These are phyloP conservation scores for Akabosia matsudoensis DNA, from an alignment of 1,140 invertebrate genomes.

Conservation along the genomic window DNA sequence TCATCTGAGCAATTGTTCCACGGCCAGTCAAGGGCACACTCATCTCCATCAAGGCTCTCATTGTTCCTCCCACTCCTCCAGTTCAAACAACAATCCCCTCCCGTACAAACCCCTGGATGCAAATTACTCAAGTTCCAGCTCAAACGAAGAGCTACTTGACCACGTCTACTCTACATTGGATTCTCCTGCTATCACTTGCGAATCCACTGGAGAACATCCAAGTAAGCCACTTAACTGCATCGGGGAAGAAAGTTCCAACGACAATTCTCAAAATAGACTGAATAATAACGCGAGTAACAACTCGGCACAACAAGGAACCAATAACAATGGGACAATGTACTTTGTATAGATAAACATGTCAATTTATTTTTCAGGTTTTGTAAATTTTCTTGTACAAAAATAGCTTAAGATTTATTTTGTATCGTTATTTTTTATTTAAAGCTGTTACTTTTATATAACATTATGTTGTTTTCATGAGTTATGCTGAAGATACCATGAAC, in stretches of 20 bases:
- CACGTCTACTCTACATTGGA: conserved; percentile 46
- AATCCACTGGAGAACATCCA: not conserved
- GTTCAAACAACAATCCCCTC: not conserved
- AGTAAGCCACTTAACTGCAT: not conserved
- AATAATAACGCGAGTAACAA: not conserved
- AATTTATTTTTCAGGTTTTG: not conserved
- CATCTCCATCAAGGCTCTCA: not conserved
- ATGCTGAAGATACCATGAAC: conserved; percentile 6
- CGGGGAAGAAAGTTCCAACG: not conserved
- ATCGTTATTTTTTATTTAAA: no score
- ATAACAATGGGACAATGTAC: conserved; percentile 23
- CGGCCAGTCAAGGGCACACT: not conserved
- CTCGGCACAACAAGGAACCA: not conserved
- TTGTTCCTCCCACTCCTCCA: not conserved
- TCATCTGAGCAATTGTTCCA: not conserved
- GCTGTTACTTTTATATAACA: no score
- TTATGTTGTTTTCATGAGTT: not conserved
- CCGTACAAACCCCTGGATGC: conserved; percentile 5
- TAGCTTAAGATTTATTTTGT: not conserved
- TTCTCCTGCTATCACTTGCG: conserved; percentile 18
- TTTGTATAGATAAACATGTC: conserved; percentile 1
- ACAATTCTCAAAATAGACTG: conserved; percentile 5
- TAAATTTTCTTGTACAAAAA: conserved; percentile 13
- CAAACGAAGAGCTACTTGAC: conserved; percentile 37
- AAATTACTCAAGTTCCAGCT: conserved; percentile 39